Conservation (phyloP, 2,113 vertebrate genomes). For the Dascyllus trimaculatus region DNA sequence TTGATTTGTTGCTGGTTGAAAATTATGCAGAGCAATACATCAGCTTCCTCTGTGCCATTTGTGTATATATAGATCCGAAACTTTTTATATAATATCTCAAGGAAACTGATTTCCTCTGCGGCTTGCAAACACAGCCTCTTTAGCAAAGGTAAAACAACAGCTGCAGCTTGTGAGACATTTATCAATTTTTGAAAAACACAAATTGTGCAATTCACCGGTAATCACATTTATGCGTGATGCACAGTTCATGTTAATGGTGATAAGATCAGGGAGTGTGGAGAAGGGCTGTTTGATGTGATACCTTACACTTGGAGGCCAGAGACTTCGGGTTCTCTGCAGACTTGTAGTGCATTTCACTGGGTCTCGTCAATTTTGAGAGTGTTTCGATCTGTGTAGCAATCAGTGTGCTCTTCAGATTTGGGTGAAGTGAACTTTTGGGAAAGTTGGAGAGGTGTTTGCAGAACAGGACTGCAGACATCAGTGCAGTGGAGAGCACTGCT, state of each 20-base stretch:
- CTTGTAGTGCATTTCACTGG: neutral
- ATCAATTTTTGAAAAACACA: too few species aligned
- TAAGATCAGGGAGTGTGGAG: too few species aligned
- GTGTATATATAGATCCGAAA: too few species aligned
- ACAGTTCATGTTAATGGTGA: too few species aligned
- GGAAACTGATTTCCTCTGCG: too few species aligned
- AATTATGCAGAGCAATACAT: neutral
- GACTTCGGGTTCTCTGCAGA: neutral
- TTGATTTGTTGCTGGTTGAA: neutral
- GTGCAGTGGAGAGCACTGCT: constrained; percentile 27
- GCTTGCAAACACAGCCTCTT: too few species aligned
- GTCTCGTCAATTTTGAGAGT: neutral
- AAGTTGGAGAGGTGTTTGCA: constrained; percentile 15
- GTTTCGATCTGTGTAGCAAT: neutral
- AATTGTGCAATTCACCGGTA: too few species aligned
- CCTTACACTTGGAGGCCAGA: too few species aligned
- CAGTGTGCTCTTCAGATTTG: neutral
- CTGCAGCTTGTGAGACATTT: too few species aligned
- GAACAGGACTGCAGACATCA: neutral
- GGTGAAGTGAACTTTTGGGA: neutral
- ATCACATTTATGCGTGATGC: too few species aligned
- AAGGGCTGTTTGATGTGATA: too few species aligned
- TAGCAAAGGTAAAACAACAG: too few species aligned
- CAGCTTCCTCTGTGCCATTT: neutral
- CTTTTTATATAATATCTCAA: neutral